Base-by-base conservation (phyloP, 2,888 invertebrate species). In the Synanthedon andrenaeformis region DNA sequence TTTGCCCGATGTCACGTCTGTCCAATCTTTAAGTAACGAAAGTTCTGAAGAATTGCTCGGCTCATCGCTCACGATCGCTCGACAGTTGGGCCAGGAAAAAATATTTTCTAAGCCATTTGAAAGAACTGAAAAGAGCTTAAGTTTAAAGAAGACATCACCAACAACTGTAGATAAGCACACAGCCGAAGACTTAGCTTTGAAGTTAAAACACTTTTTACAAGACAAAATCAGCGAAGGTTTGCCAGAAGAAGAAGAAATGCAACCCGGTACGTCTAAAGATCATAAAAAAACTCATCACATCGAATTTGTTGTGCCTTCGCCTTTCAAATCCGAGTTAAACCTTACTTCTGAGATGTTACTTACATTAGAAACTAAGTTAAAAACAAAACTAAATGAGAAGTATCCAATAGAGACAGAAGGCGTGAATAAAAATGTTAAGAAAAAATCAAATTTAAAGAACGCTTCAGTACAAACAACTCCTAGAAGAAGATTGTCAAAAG, bases 371-470 rank as follows among this genome's bases (percentile, higher is more conserved):
- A 51, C 53, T 4, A 59, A 56, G 11, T 19, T 53, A 19, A 51
- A 3, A 45, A 14, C 8, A 19, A 50, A 53, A 51, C 41, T 42
- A n/a, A 49, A 52, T 42, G 45, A 51, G 35, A 51, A 42, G 41
- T 52, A 17, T 23, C 23, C 52, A 13, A 17, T 52, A 19, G 23
- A 23, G 8, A 6, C n/a, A 3, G 13, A 5, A 17, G 17, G 41
- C 49, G 42, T 45, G 19, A 52, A 41, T 35, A 35, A 35, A 11
- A 56, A 57, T 58, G 3, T 10, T 1, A 42, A 35, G 17, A 60
- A 60, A 51, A 70, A 64, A 53, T 74, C 78, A 0, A 76, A 58
- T 61, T 61, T 78, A 48, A 79, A 72, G 59, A 57, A 65, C 35
- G 57, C 62, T 12, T 60, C 62, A 41, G 52, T 45, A 4, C 52